Conservation (phyloP, 1,140 invertebrate species). For the Triops cancriformis region DNA sequence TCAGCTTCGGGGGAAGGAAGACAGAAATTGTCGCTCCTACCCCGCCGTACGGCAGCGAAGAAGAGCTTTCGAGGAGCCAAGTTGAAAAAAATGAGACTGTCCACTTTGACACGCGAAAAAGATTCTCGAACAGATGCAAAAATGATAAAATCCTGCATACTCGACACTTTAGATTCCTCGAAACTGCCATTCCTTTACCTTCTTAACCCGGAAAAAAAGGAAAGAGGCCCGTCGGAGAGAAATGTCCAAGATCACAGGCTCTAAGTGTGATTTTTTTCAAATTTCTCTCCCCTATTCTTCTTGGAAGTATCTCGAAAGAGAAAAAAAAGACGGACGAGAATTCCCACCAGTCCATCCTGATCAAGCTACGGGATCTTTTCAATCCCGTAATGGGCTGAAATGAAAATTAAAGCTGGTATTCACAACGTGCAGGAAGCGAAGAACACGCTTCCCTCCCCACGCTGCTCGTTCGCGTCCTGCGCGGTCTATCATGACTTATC, state of each 20-base stretch:
- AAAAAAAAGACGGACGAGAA: background rate
- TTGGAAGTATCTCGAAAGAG: background rate
- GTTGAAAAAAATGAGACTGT: background rate
- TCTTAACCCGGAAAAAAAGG: no score
- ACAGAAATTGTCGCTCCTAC: background rate
- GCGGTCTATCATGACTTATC: background rate
- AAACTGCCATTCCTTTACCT: no score
- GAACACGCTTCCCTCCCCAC: background rate
- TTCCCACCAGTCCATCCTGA: no score
- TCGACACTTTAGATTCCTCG: background rate
- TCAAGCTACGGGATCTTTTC: background rate
- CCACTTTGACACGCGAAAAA: background rate
- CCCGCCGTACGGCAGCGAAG: no score
- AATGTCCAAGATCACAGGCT: no score
- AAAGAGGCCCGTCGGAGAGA: no score
- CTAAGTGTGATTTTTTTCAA: no score
- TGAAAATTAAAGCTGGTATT: constrained; percentile 2
- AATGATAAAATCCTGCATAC: background rate
- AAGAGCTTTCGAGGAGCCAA: no score
- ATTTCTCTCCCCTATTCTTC: no score
- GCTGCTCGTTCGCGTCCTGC: background rate
- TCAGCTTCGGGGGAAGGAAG: background rate
- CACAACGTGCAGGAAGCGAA: background rate
- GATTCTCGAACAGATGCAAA: background rate
- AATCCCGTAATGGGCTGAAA: background rate